Evolutionary conservation across 2,113 vertebrate species (phyloP), one percentile per base, ranked within the genome.

Genomic region (Lophotis ruficrista): DNA sequence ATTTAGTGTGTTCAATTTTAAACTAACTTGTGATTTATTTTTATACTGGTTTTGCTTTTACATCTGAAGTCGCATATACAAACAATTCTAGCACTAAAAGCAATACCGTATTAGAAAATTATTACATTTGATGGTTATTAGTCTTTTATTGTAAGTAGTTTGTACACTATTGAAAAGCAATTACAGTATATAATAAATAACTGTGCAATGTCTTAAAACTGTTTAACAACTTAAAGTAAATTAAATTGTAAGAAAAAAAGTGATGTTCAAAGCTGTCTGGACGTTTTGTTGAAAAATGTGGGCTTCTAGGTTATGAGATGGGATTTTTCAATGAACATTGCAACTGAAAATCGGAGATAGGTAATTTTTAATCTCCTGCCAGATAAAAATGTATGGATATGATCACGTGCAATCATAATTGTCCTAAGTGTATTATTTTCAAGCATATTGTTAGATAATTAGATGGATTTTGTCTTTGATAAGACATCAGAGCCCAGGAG

Each of bases 81-180:
- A 95, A 91, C 84, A 93, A 41, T 54, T 91, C 54, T 86, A 91
- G 70, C 38, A 38, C 73, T 93, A 79, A 85, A 83, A 71, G 93
- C 79, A 94, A 90, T 75, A 94, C 12, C 68, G 37, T 90, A 79
- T 88, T 90, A 85, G 89, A 92, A 90, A 95, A 81, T 64, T 66
- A 81, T 82, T 90, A 91, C 82, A 94, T 79, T 53, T 83, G 83
- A 83, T 47, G 45, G 25, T 85, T 85, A 69, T 69, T 87, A 82
- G 45, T 66, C 21, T 91, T 95, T 88, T 90, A 92, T 86, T 94
- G 53, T 89, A 80, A 87, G 51, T 81, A 57, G 27, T 81, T 96
- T 83, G 92, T 90, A 95, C 87, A 94, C 71, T 93, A 94, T 53
- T 64, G 56, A 93, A 93, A 94, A 96, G 68, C 68, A 83, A 24